These are phyloP conservation scores for Mixornis gularis DNA, from an alignment of 2,113 vertebrate genomes.

Conservation along the genomic window DNA sequence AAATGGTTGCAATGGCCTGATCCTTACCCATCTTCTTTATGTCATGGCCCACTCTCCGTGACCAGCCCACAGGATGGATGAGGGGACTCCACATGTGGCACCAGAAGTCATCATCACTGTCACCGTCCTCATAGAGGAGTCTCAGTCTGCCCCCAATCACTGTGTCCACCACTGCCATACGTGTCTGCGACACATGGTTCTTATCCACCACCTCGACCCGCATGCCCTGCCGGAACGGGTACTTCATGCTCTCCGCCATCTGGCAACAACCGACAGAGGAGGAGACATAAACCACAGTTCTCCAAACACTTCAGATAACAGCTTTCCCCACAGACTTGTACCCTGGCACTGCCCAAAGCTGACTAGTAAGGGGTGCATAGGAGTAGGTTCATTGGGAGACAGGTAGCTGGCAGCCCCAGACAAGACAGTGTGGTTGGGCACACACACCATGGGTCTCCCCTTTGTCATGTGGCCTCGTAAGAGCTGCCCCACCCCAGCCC, in stretches of 20 bases:
- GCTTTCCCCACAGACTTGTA: not conserved
- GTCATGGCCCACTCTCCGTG: slow-evolving; percentile 83
- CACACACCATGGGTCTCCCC: not conserved
- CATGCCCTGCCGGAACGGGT: slow-evolving; percentile 83
- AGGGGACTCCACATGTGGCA: slow-evolving; percentile 93
- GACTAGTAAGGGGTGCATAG: not conserved
- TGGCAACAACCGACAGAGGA: slow-evolving; percentile 32
- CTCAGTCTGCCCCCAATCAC: slow-evolving; percentile 87
- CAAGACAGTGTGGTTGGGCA: fast-evolving
- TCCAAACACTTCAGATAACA: not conserved
- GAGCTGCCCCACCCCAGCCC: not conserved
- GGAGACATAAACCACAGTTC: not conserved
- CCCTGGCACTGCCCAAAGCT: not conserved
- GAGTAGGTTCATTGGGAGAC: not conserved
- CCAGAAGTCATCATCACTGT: slow-evolving; percentile 86
- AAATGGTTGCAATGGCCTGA: not conserved
- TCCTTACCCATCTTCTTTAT: slow-evolving; percentile 78
- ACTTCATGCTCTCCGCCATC: slow-evolving; percentile 89
- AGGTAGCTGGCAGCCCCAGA: not conserved
- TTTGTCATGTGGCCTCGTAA: not conserved
- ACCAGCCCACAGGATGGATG: slow-evolving; percentile 92
- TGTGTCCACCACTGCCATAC: slow-evolving; percentile 81
- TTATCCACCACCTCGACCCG: slow-evolving; percentile 93
- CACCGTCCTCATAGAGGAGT: slow-evolving; percentile 84
- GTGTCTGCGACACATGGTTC: slow-evolving; percentile 79